Conservation (phyloP, 2,888 invertebrate genomes). For the Kuschelorhynchus macadamiae region DNA sequence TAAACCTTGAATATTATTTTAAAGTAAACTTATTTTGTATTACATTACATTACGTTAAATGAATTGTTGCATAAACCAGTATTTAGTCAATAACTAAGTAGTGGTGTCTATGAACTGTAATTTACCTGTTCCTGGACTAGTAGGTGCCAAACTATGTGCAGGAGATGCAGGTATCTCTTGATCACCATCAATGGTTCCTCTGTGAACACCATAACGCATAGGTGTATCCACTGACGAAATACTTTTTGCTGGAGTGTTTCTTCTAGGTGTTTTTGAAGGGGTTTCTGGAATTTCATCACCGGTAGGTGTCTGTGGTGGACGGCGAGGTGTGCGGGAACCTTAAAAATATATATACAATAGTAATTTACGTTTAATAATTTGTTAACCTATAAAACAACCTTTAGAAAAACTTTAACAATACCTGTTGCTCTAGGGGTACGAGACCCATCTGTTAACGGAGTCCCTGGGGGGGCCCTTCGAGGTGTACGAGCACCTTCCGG, state of each 20-base stretch:
- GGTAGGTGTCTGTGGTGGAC: constrained; percentile 49
- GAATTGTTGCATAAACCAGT: too few relatives aligned
- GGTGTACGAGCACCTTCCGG: constrained; percentile 39
- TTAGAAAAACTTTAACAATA: too few relatives aligned
- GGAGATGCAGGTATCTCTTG: constrained; percentile 66
- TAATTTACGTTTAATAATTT: too few relatives aligned
- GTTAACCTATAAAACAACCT: too few relatives aligned
- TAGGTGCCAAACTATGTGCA: constrained; percentile 63
- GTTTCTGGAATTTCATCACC: constrained; percentile 49
- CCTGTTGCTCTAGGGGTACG: constrained; percentile 49
- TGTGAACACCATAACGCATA: constrained; percentile 68
- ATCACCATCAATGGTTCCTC: constrained; percentile 62
- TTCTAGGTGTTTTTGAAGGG: constrained; percentile 54
- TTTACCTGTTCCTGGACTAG: constrained; percentile 66
- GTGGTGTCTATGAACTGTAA: too few relatives aligned
- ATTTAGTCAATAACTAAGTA: too few relatives aligned
- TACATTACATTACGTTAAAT: too few relatives aligned
- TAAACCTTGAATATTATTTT: too few relatives aligned
- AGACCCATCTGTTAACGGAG: constrained; percentile 47
- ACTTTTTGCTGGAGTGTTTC: constrained; percentile 59
- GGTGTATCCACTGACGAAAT: constrained; percentile 64
- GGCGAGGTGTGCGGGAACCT: constrained; percentile 49
- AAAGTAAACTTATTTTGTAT: too few relatives aligned
- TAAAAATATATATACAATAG: constrained; percentile 18
- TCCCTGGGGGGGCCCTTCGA: constrained; percentile 39